Conservation (phyloP, 2,797 vertebrate species). For the Melanotaenia parkinsoni region DNA sequence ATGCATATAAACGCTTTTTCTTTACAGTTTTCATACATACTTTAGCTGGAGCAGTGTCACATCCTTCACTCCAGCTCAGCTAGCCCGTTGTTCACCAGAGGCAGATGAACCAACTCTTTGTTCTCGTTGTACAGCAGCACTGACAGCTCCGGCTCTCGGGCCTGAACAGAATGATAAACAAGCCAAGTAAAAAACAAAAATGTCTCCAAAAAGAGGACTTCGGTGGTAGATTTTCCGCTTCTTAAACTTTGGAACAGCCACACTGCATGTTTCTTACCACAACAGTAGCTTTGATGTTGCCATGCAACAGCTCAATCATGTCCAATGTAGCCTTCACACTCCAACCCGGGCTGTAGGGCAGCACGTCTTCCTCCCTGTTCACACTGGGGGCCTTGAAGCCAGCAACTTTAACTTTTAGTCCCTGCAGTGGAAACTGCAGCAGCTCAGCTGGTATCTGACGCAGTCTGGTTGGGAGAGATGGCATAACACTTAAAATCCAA, state of each 20-base stretch:
- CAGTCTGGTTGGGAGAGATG: constrained; percentile 78
- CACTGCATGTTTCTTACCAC: constrained; percentile 72
- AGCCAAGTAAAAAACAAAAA: not conserved
- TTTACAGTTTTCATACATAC: not conserved
- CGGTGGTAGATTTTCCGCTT: not conserved
- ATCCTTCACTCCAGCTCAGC: constrained; percentile 81
- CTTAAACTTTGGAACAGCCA: no score
- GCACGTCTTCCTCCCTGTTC: constrained; percentile 61
- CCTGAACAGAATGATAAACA: constrained; percentile 48
- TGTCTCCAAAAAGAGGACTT: not conserved
- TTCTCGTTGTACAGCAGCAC: constrained; percentile 85
- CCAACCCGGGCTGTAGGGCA: constrained; percentile 90
- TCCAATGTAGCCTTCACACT: constrained; percentile 85
- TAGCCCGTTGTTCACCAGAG: constrained; percentile 87
- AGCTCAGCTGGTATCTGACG: constrained; percentile 85
- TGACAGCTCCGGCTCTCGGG: constrained; percentile 76
- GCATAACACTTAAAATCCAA: not conserved
- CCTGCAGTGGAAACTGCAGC: constrained; percentile 83
- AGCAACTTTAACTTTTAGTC: constrained; percentile 82
- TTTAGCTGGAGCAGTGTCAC: not conserved
- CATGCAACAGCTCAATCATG: constrained; percentile 87
- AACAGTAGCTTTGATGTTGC: constrained; percentile 81
- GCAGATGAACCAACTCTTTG: constrained; percentile 80
- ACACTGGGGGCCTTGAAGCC: constrained; percentile 86
- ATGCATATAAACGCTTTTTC: not conserved